A percentile compares a stretch with the other conserved stretches of the same genome.
Evolutionary conservation across 2,888 invertebrate species (phyloP).

Genomic region (Marasmarcha lunaedactyla): DNA sequence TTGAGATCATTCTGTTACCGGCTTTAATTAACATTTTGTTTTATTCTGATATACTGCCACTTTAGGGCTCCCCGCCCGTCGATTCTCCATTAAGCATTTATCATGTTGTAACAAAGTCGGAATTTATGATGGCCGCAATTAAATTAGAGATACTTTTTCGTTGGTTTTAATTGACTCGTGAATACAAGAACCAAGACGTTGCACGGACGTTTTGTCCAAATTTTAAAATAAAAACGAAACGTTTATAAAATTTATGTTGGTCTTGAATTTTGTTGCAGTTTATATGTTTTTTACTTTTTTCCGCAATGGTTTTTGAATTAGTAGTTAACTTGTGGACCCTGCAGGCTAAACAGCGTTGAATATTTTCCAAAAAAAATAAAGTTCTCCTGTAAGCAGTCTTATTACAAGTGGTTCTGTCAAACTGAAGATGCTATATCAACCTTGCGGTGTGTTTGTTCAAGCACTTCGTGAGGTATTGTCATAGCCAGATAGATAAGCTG

Average conservation of each 20-base stretch:
- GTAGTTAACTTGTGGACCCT: no score
- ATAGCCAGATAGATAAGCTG: slow-evolving; percentile 18
- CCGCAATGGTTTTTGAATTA: no score
- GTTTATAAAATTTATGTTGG: neutral
- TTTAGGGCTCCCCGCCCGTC: neutral
- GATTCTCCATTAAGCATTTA: neutral
- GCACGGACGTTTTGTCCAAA: neutral
- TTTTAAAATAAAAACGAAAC: neutral
- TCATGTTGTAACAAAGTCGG: neutral
- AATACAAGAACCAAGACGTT: neutral
- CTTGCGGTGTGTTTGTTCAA: no score
- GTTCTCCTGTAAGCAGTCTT: no score
- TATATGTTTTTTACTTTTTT: no score
- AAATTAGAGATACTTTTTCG: neutral
- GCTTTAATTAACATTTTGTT: neutral
- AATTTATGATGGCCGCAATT: neutral
- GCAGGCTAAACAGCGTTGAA: no score
- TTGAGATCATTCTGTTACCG: neutral
- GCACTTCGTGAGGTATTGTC: neutral
- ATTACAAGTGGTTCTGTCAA: no score
- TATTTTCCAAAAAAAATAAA: no score
- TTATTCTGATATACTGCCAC: neutral
- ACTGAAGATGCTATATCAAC: no score
- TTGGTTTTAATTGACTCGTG: slow-evolving; percentile 1
- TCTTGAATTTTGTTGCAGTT: neutral